Evolutionary conservation across 2,888 invertebrate species (phyloP).

Genomic region (Anagyrus pseudococci): DNA sequence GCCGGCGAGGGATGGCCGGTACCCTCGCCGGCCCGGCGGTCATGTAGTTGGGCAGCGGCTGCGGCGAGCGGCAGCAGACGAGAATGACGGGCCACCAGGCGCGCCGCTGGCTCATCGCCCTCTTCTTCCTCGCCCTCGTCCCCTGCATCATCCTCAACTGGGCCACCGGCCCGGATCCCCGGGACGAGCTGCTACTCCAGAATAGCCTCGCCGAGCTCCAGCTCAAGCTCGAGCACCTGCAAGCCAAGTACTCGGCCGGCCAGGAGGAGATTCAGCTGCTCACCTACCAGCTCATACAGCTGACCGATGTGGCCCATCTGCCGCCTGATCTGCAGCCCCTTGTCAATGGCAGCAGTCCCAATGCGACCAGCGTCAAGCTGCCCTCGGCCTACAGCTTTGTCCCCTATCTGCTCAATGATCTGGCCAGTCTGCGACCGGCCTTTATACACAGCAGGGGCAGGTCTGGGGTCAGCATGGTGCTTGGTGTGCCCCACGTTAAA

Average conservation of each 20-base stretch:
- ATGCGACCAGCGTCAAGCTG: constrained; percentile 67
- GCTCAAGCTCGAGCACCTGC: constrained; percentile 78
- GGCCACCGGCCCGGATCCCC: too few relatives aligned
- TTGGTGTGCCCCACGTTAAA: constrained; percentile 90
- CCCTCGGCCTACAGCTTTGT: constrained; percentile 86
- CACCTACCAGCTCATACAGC: constrained; percentile 68
- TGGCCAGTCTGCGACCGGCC: constrained; percentile 78
- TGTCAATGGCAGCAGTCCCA: constrained; percentile 60
- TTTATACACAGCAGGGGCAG: constrained; percentile 78
- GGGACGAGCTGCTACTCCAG: constrained; percentile 53
- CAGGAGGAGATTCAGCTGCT: constrained; percentile 79
- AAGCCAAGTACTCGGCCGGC: constrained; percentile 77
- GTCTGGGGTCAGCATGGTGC: constrained; percentile 79
- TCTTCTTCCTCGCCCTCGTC: too few relatives aligned
- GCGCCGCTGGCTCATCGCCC: too few relatives aligned
- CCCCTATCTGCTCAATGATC: constrained; percentile 84
- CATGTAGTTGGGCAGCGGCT: too few relatives aligned
- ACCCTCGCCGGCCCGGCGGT: too few relatives aligned
- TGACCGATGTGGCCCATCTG: constrained; percentile 53
- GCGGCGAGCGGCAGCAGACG: too few relatives aligned
- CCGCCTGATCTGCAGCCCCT: constrained; percentile 57
- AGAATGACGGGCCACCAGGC: too few relatives aligned
- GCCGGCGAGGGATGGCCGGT: too few relatives aligned
- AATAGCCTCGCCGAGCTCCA: constrained; percentile 75
- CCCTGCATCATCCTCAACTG: too few relatives aligned